Percentiles rank a stretch among this genome's conserved stretches.
These are phyloP conservation scores for Antheraea assamensis DNA, from an alignment of 2,888 invertebrate species.

Conservation along the genomic window DNA sequence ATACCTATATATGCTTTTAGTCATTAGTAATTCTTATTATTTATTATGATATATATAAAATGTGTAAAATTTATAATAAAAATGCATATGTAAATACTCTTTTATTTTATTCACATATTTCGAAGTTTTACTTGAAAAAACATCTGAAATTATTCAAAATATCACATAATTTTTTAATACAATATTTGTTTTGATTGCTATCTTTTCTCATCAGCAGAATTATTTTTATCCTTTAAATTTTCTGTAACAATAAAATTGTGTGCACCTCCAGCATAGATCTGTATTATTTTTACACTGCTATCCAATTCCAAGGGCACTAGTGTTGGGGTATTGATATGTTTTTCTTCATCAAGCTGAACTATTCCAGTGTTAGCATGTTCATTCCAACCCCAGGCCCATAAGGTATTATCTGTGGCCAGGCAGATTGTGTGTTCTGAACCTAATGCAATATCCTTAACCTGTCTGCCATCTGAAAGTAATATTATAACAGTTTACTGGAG, in stretches of 20 bases:
- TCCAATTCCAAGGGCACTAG: slow-evolving; percentile 51
- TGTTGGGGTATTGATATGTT: slow-evolving; percentile 56
- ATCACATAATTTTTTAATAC: not conserved
- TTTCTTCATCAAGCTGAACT: slow-evolving; percentile 50
- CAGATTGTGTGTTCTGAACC: slow-evolving; percentile 92
- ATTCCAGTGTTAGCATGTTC: slow-evolving; percentile 93
- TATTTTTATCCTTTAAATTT: slow-evolving; percentile 24
- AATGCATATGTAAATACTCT: slow-evolving; percentile 14
- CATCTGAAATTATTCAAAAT: not conserved
- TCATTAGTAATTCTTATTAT: slow-evolving; percentile 38
- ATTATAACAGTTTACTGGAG: not conserved
- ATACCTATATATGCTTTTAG: slow-evolving; percentile 41
- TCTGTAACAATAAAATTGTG: slow-evolving; percentile 68
- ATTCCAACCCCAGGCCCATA: slow-evolving; percentile 95
- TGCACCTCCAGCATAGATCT: slow-evolving; percentile 71
- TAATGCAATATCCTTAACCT: slow-evolving; percentile 82
- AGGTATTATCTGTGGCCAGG: slow-evolving; percentile 83
- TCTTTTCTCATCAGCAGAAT: not conserved
- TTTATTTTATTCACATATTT: slow-evolving; percentile 4
- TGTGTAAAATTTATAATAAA: slow-evolving; percentile 25
- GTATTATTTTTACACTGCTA: slow-evolving; percentile 43
- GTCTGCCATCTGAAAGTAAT: slow-evolving; percentile 65
- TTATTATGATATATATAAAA: slow-evolving; percentile 39
- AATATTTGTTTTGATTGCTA: not conserved
- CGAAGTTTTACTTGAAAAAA: not conserved